Conservation (phyloP, 2,797 vertebrate species). For the Alexandromys oeconomus region DNA sequence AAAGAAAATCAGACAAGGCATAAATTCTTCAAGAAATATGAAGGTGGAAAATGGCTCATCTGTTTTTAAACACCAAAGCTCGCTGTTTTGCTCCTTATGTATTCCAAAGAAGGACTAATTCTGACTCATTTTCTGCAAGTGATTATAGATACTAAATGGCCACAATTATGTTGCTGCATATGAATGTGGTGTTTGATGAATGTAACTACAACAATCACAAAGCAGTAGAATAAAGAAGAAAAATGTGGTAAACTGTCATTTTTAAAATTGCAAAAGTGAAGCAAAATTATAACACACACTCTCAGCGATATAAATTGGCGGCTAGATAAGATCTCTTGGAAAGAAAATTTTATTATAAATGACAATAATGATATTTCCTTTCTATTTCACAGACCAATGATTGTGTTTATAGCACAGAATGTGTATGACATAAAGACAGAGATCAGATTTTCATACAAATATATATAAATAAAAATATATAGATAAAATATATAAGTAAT, state of each 20-base stretch:
- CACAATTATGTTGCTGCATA: slow-evolving; percentile 68
- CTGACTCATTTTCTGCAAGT: slow-evolving; percentile 71
- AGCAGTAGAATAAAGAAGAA: slow-evolving; percentile 71
- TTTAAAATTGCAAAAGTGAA: slow-evolving; percentile 73
- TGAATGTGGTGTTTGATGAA: slow-evolving; percentile 80
- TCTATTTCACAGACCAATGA: slow-evolving; percentile 24
- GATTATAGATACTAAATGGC: slow-evolving; percentile 71
- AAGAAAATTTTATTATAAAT: slow-evolving; percentile 40
- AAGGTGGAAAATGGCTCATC: slow-evolving; percentile 71
- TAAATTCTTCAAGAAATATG: slow-evolving; percentile 67
- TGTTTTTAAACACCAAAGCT: slow-evolving; percentile 73
- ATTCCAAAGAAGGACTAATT: slow-evolving; percentile 67
- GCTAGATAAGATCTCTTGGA: slow-evolving; percentile 8
- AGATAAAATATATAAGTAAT: background rate
- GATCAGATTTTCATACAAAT: background rate
- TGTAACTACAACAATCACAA: slow-evolving; percentile 76
- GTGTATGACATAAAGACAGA: background rate
- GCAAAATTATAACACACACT: slow-evolving; percentile 69
- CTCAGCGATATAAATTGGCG: slow-evolving; percentile 50
- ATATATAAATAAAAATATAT: background rate
- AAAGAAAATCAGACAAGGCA: slow-evolving; percentile 68
- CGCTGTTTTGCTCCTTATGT: slow-evolving; percentile 53
- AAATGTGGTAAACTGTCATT: slow-evolving; percentile 78
- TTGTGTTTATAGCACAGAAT: background rate
- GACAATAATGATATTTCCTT: slow-evolving; percentile 12